These are phyloP conservation scores for Metridium senile DNA, from an alignment of 92 coral and sea anemone species.

Conservation along the genomic window DNA sequence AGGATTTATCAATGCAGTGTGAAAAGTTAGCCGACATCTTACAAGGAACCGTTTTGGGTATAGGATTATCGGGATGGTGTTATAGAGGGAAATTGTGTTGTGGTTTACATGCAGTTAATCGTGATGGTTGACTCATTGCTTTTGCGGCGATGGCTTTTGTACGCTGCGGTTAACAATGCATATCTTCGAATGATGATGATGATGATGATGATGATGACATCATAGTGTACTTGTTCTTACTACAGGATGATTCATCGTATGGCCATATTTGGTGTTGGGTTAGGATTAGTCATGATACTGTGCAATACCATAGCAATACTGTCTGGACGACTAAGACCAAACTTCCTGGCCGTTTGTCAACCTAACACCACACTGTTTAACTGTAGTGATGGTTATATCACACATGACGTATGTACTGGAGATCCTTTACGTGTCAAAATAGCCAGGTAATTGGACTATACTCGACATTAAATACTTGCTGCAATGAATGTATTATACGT, in stretches of 20 bases:
- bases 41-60: too few relatives aligned
- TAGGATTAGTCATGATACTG: conserved; percentile 60
- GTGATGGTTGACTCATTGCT: background rate
- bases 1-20: too few relatives aligned
- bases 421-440: conserved; percentile 60
- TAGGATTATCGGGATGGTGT: too few relatives aligned
- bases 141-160: background rate
- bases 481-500: too few relatives aligned
- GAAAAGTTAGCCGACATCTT: too few relatives aligned
- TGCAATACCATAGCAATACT: conserved; percentile 67
- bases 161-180: background rate
- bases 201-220: too few relatives aligned
- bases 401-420: conserved; percentile 85
- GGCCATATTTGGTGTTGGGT: conserved; percentile 69
- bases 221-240: background rate
- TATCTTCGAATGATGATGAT: too few relatives aligned
- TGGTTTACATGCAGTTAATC: background rate
- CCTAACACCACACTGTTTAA: conserved; percentile 81
- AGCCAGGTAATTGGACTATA: conserved; percentile 64
- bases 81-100: too few relatives aligned
- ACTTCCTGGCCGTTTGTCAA: conserved; percentile 90
- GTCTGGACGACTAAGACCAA: conserved; percentile 85
- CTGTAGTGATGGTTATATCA: conserved; percentile 80
- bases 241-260: conserved; percentile 68
- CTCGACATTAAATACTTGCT: too few relatives aligned